Evolutionary conservation across 2,888 invertebrate species (phyloP), one percentile per base, ranked within the genome.

Genomic region (Chrysodeixis includens): DNA sequence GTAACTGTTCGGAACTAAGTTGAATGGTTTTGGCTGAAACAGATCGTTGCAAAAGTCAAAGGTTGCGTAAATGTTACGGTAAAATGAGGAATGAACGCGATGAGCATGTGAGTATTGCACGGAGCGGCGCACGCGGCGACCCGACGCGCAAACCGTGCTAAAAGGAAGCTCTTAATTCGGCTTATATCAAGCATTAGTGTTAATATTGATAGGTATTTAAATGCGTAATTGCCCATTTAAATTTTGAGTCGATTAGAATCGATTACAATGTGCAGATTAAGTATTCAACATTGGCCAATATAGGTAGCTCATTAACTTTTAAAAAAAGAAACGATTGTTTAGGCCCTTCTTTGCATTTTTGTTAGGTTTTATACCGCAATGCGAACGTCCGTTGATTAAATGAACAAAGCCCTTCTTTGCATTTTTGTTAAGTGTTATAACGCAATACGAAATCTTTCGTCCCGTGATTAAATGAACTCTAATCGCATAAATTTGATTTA

Each of bases 31-130:
- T 72, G 66, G 58, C 71, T 62, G 72, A 81, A 79, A 77, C 59
- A 57, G 72, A 76, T 71, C 58, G 71, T 85, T 86, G 80, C 82
- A 80, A 84, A 80, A 85, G 72, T 62, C 62, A 68, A 68, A 66
- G 58, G 58, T 90, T 87, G 77, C 83, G 83, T 83, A 88, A 90
- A 71, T 56, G 74, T 79, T 79, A 66, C 73, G 72, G 66, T 74
- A 63, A 76, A 81, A 86, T 85, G 84, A 87, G 80, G 78, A 81
- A 87, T 85, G 83, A 76, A 85, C 81, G 86, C 74, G 78, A 57
- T 67, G 66, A 81, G 89, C 86, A 88, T 87, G 74, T 70, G 69
- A 83, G 84, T 26, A 26, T 26, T 26, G 26, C 26, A 26, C 26
- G 26, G 58, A 32, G 54, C 57, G 65, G 80, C 77, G 72, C 67